Evolutionary conservation across 2,888 invertebrate genomes (phyloP).

Genomic region (Craniophora ligustri): DNA sequence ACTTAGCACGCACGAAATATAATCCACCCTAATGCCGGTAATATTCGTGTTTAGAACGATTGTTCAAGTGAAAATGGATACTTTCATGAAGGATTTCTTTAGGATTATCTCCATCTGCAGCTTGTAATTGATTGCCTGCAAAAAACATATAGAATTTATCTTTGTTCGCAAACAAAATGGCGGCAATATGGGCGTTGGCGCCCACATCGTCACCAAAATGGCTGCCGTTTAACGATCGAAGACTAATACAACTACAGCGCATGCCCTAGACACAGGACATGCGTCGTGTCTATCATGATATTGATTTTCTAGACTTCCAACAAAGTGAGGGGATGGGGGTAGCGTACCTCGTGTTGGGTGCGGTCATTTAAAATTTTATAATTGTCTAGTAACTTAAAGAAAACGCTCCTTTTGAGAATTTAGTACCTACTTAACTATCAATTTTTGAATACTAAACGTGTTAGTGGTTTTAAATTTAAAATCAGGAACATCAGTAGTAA

Average conservation of each 20-base stretch:
- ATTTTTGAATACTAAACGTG: no score
- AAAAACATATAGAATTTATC: no score
- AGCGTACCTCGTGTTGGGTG: not conserved
- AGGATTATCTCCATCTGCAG: no score
- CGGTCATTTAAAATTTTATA: not conserved
- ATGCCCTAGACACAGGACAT: constrained; percentile 21
- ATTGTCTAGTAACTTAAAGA: no score
- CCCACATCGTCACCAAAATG: constrained; percentile 4
- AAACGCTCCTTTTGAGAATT: no score
- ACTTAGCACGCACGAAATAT: not conserved
- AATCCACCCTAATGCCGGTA: not conserved
- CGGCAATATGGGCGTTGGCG: not conserved
- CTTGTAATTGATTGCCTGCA: no score
- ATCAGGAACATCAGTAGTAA: no score
- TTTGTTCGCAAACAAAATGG: not conserved
- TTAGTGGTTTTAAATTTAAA: no score
- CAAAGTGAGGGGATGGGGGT: not conserved
- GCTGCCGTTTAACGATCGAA: constrained; percentile 11
- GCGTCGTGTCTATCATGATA: constrained; percentile 7
- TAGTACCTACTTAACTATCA: no score
- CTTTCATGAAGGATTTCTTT: no score
- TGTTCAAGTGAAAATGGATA: no score
- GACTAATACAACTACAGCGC: constrained; percentile 20
- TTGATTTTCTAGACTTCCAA: constrained; percentile 13
- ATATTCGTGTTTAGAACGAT: not conserved